A percentile compares a stretch with the other conserved stretches of the same genome.
Evolutionary conservation across 2,797 vertebrate species (phyloP).

Genomic region (Oreonectes daqikongensis): DNA sequence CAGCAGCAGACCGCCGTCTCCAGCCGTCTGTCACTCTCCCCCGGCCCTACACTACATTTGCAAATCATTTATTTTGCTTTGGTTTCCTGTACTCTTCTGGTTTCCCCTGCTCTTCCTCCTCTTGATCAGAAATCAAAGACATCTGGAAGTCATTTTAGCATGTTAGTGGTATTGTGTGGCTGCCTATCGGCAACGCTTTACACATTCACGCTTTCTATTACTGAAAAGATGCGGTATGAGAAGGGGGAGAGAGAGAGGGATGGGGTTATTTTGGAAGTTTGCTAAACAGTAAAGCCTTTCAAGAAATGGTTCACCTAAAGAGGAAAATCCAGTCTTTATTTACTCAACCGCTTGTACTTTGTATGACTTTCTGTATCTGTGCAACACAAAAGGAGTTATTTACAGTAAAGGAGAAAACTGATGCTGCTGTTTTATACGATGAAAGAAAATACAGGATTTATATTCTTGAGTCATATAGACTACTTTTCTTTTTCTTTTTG

Average conservation of each 20-base stretch:
- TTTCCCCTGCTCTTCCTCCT: conserved; percentile 54
- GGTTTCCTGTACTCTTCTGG: conserved; percentile 63
- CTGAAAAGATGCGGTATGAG: conserved; percentile 34
- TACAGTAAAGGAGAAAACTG: not conserved
- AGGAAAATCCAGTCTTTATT: not conserved
- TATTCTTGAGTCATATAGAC: too few relatives aligned
- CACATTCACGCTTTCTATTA: conserved; percentile 71
- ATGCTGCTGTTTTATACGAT: not conserved
- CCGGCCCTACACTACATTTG: conserved; percentile 72
- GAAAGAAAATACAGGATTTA: too few relatives aligned
- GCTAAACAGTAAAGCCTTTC: conserved; percentile 49
- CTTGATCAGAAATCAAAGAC: conserved; percentile 66
- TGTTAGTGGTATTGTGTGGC: conserved; percentile 71
- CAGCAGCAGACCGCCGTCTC: conserved; percentile 67
- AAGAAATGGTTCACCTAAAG: not conserved
- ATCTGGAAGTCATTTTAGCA: conserved; percentile 78
- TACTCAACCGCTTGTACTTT: not conserved
- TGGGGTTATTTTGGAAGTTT: conserved; percentile 54
- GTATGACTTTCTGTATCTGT: not conserved
- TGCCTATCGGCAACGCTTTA: conserved; percentile 72
- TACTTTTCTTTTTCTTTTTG: not conserved
- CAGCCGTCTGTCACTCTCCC: conserved; percentile 57
- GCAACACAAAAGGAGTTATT: not conserved
- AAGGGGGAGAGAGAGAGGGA: conserved; percentile 20
- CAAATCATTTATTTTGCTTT: conserved; percentile 76